Percentiles rank a stretch among this genome's conserved stretches.
Evolutionary conservation across 2,797 vertebrate genomes (phyloP).

Genomic region (Hydrolagus colliei): DNA sequence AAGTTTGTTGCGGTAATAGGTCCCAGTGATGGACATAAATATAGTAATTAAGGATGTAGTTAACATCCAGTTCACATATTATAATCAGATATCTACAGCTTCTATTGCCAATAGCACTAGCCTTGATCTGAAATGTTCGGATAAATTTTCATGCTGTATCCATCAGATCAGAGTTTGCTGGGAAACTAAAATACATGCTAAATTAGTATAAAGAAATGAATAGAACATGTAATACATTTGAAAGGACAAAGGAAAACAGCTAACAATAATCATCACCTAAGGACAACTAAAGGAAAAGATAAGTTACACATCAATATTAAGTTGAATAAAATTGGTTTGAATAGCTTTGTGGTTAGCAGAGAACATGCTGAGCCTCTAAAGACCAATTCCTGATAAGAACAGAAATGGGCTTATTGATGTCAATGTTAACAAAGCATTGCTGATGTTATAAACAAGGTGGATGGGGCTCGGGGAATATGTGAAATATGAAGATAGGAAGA

Average conservation of each 20-base stretch:
- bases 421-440: too few relatives aligned
- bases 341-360: too few relatives aligned
- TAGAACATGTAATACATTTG: background rate
- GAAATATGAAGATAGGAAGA: too few relatives aligned
- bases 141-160: background rate
- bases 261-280: background rate
- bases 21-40: conserved; percentile 22
- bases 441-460: too few relatives aligned
- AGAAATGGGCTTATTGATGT: too few relatives aligned
- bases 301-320: background rate
- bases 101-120: background rate
- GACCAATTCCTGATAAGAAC: too few relatives aligned
- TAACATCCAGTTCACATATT: background rate
- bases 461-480: too few relatives aligned
- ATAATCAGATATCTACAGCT: conserved; percentile 4
- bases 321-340: background rate
- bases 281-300: background rate
- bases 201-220: background rate
- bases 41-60: conserved; percentile 13
- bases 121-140: background rate
- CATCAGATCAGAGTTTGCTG: conserved; percentile 4
- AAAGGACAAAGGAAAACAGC: background rate
- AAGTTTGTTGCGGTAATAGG: conserved; percentile 20
- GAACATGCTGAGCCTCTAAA: too few relatives aligned
- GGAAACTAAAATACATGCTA: background rate